phyloP scores from a whole-genome alignment of 2,113 vertebrate species.

The Athene cunicularia region DNA sequence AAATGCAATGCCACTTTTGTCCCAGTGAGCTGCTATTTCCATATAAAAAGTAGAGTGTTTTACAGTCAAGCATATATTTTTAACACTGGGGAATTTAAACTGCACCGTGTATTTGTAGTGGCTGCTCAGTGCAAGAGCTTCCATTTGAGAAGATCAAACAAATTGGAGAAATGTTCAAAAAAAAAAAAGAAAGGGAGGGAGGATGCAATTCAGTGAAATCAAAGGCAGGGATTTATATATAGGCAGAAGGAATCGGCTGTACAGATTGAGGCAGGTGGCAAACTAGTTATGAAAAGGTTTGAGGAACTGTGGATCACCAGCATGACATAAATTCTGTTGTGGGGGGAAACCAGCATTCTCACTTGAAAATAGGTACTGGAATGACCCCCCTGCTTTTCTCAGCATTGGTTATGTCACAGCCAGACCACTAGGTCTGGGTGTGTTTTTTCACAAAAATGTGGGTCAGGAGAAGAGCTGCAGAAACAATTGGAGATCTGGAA shows the following conservation, averaged over 20 bases:
- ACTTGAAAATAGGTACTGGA: neutral
- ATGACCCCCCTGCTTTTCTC: neutral
- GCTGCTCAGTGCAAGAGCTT: slow-evolving; percentile 48
- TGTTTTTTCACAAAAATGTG: neutral
- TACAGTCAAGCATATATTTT: slow-evolving; percentile 62
- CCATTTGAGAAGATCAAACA: slow-evolving; percentile 63
- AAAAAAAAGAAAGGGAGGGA: neutral
- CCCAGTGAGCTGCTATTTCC: slow-evolving; percentile 60
- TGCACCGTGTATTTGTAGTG: slow-evolving; percentile 28
- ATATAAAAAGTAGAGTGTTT: slow-evolving; percentile 62
- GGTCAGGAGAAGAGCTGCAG: neutral
- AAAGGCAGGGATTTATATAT: neutral
- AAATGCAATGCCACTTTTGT: slow-evolving; percentile 28
- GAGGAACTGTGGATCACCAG: neutral
- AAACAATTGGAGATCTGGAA: neutral
- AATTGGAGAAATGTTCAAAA: slow-evolving; percentile 41
- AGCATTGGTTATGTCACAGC: neutral
- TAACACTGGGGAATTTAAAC: slow-evolving; percentile 57
- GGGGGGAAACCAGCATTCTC: neutral
- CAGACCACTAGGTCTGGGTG: neutral
- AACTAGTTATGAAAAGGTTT: neutral
- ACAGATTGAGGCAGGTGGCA: neutral
- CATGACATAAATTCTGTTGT: neutral
- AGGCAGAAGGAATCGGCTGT: neutral
- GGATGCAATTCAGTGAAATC: slow-evolving; percentile 25